Evolutionary conservation across 2,888 invertebrate genomes (phyloP), one percentile per base, ranked within the genome.

Genomic region (Hedya salicella): DNA sequence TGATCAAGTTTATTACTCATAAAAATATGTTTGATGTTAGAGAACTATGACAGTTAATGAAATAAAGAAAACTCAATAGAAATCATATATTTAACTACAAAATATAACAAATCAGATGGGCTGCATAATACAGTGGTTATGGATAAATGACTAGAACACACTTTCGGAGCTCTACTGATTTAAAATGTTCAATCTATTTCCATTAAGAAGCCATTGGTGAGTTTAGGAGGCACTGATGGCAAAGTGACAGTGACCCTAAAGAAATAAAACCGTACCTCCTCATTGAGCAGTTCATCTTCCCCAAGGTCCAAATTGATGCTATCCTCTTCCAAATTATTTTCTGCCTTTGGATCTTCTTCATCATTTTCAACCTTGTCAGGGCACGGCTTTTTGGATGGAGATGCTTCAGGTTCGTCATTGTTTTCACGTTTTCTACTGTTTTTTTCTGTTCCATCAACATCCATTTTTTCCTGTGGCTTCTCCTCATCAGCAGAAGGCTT

Each of bases 231-330:
- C 71, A 78, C 70, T 49, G 78, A 71, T 48, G 88, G 85, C 69
- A 91, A 78, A 71, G 81, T 82, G 72, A 90, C 84, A 63, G 87
- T 86, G 70, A 91, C 85, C 71, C 80, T 86, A 88, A 91, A 91
- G 86, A 91, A 81, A 91, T 91, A 91, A 76, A 87, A 91, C 87
- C 86, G 79, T 93, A 96, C 96, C 94, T 96, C 96, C 86, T 96
- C 96, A 83, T 95, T 95, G 67, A 96, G 93, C 68, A 96, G 92
- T 89, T 96, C 96, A 84, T 96, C 96, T 86, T 96, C 96, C 44
- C 96, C 96, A 82, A 96, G 94, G 67, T 96, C 96, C 74, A 96
- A 90, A 82, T 96, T 96, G 67, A 96, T 95, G 40, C 96, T 96
- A 86, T 96, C 96, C 77, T 96, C 96, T 72, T 96, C 96, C 71